Conservation (phyloP, 2,797 vertebrate species). For the Champsocephalus gunnari region DNA sequence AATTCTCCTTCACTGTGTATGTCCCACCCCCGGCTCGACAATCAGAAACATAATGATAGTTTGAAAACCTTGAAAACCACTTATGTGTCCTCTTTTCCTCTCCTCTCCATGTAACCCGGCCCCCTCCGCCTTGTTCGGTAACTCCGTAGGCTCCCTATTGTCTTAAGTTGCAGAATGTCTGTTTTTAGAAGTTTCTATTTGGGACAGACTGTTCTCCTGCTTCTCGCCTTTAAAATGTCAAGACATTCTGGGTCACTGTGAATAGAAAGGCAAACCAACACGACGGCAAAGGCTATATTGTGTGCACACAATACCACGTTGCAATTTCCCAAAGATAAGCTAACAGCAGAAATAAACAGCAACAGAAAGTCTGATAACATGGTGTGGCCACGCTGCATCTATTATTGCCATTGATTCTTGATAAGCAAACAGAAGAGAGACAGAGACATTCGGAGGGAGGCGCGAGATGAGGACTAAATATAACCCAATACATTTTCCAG, state of each 20-base stretch:
- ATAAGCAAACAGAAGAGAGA: constrained; percentile 40
- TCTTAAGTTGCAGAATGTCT: constrained; percentile 44
- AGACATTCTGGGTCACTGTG: constrained; percentile 47
- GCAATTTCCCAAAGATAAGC: constrained; percentile 44
- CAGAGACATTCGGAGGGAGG: constrained; percentile 22
- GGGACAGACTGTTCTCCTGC: constrained; percentile 50
- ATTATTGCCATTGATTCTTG: constrained; percentile 39
- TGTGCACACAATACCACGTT: neutral
- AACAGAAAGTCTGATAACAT: constrained; percentile 37
- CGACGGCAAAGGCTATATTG: neutral
- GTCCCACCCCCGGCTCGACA: no score
- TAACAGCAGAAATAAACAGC: constrained; percentile 13
- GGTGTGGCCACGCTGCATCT: constrained; percentile 4
- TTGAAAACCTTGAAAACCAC: constrained; percentile 4
- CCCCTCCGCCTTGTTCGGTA: constrained; percentile 20
- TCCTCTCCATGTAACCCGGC: neutral
- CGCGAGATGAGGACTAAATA: constrained; percentile 29
- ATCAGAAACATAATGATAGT: neutral
- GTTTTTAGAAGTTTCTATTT: constrained; percentile 55
- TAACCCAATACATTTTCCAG: constrained; percentile 33
- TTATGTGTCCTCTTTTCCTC: neutral
- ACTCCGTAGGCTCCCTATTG: constrained; percentile 22
- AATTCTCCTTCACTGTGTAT: no score
- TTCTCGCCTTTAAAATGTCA: constrained; percentile 42
- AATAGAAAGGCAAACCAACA: neutral